Conservation (phyloP, 2,888 invertebrate species). For the Drosophila siamana region DNA sequence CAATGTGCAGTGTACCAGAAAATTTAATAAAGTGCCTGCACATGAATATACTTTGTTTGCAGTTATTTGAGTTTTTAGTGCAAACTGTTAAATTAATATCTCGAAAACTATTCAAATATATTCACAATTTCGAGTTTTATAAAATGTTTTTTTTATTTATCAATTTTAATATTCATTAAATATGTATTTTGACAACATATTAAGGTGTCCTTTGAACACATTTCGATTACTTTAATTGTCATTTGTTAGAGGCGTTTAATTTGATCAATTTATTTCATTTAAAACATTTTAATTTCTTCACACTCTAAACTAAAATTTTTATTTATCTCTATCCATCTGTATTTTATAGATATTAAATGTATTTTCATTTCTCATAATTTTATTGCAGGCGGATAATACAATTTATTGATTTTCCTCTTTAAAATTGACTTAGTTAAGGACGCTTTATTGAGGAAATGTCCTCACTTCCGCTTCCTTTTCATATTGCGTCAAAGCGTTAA, state of each 20-base stretch:
- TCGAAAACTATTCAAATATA: no score
- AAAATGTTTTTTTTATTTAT: no score
- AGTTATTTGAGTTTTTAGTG: not conserved
- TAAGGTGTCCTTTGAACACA: no score
- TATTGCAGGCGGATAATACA: constrained; percentile 6
- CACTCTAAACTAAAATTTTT: no score
- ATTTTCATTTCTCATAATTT: not conserved
- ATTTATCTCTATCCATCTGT: not conserved
- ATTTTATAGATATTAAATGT: not conserved
- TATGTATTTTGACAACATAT: no score
- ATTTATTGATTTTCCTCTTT: not conserved
- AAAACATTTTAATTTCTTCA: no score
- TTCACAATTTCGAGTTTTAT: no score
- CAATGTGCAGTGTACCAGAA: constrained; percentile 25
- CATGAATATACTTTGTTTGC: constrained; percentile 1
- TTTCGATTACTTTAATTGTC: no score
- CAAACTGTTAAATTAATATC: not conserved
- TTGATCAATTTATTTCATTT: no score
- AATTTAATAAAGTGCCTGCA: constrained; percentile 24
- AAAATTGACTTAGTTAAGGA: not conserved
- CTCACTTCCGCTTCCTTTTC: not conserved
- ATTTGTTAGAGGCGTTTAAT: no score
- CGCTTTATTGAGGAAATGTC: not conserved
- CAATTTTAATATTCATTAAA: no score
- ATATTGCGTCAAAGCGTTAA: constrained; percentile 2